phyloP scores from a whole-genome alignment of 30 jellyfish, hydroid and myxozoan genomes.

The Hydractinia echinata region DNA sequence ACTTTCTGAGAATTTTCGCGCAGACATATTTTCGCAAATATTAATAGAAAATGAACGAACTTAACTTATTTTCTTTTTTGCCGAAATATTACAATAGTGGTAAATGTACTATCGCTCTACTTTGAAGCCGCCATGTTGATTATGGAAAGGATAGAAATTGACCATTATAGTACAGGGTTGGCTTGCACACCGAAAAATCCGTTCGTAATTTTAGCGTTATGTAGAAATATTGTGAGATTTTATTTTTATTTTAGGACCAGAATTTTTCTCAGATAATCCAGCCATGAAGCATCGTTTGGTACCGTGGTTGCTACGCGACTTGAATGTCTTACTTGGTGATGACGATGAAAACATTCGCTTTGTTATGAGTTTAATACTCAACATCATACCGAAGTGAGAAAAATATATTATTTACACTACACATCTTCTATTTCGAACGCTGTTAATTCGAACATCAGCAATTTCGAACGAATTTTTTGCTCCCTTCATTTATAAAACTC shows the following conservation, averaged over 20 bases:
- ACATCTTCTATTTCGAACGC: background rate
- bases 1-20: too few species aligned
- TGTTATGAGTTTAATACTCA: conserved; percentile 63
- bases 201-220: background rate
- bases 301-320: conserved; percentile 87
- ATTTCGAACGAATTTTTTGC: too few species aligned
- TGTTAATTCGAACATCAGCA: too few species aligned
- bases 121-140: background rate
- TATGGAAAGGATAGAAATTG: too few species aligned
- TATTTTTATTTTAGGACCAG: conserved; percentile 43
- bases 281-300: conserved; percentile 78
- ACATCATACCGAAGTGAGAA: conserved; percentile 54
- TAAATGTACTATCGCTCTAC: too few species aligned
- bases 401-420: background rate
- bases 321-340: conserved; percentile 55
- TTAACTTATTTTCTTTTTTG: too few species aligned
- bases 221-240: too few species aligned
- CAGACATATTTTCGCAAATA: too few species aligned
- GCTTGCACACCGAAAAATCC: background rate
- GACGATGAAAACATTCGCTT: conserved; percentile 49
- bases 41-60: too few species aligned
- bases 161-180: background rate
- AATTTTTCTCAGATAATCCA: conserved; percentile 67
- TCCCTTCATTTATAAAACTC: background rate
- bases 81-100: too few species aligned